phyloP scores from a whole-genome alignment of 1,140 invertebrate species.

The Fragariocoptes setiger region DNA sequence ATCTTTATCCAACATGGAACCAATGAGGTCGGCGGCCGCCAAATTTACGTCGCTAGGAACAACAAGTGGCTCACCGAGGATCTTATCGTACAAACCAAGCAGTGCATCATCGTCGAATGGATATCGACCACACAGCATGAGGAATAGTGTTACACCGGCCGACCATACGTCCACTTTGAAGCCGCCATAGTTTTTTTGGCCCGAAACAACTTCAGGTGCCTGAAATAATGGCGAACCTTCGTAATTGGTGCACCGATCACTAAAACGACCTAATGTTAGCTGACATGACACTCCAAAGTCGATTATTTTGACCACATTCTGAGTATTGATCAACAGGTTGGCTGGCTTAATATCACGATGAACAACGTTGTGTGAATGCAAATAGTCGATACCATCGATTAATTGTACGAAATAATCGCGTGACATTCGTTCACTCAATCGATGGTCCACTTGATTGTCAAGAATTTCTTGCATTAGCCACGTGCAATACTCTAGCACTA shows the following conservation, averaged over 20 bases:
- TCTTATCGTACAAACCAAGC: constrained; percentile 82
- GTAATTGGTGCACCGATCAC: constrained; percentile 32
- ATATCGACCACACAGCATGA: constrained; percentile 48
- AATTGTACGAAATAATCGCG: constrained; percentile 75
- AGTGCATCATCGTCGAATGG: constrained; percentile 99
- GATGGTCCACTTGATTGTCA: constrained; percentile 52
- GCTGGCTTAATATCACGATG: constrained; percentile 98
- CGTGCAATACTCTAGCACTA: constrained; percentile 28
- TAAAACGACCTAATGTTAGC: background rate
- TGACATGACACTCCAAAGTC: constrained; percentile 80
- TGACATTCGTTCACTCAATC: constrained; percentile 70
- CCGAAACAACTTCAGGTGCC: constrained; percentile 88
- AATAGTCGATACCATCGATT: constrained; percentile 67
- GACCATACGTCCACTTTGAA: constrained; percentile 94
- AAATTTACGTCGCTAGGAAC: background rate
- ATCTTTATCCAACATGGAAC: background rate
- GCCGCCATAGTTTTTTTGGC: constrained; percentile 51
- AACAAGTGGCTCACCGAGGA: constrained; percentile 23
- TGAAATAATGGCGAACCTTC: constrained; percentile 86
- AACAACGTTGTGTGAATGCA: constrained; percentile 62
- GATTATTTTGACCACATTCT: constrained; percentile 73
- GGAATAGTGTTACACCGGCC: constrained; percentile 91
- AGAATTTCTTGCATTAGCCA: constrained; percentile 46
- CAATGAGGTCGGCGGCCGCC: background rate
- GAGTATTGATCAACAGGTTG: constrained; percentile 65